Percentiles rank a stretch among this genome's conserved stretches.
Conservation (phyloP, 2,113 vertebrate genomes). For the Alexandromys fortis region DNA sequence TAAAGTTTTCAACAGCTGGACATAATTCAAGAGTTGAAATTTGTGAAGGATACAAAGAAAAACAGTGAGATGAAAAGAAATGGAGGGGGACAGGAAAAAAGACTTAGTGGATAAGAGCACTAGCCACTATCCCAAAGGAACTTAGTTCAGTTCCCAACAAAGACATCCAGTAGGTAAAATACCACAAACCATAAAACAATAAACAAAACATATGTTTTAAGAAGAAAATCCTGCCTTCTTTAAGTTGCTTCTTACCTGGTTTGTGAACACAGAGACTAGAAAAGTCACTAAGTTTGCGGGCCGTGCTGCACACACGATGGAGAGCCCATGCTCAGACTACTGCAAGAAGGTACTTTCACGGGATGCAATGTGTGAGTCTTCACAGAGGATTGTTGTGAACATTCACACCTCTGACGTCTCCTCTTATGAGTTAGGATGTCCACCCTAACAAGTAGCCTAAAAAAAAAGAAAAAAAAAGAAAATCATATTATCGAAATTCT, state of each 20-base stretch:
- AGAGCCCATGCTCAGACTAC: not conserved
- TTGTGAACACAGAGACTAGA: not conserved
- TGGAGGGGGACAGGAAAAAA: not conserved
- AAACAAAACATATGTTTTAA: not conserved
- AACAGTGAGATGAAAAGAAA: not conserved
- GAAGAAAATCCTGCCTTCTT: not conserved
- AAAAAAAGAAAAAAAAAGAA: not conserved
- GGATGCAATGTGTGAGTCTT: not conserved
- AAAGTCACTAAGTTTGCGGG: not conserved
- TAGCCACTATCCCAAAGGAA: not conserved
- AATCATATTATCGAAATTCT: not conserved
- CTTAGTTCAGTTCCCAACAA: not conserved
- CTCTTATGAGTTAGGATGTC: not conserved
- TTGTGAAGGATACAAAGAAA: not conserved
- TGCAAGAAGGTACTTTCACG: rapidly evolving
- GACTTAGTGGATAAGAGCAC: not conserved
- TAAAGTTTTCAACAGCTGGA: not conserved
- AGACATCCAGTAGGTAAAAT: not conserved
- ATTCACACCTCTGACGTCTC: not conserved
- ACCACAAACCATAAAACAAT: not conserved
- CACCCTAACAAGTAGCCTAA: not conserved
- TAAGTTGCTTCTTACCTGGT: not conserved
- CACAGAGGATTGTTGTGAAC: not conserved
- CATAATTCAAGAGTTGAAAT: not conserved
- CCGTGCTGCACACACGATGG: no score